Conservation (phyloP, 2,888 invertebrate species). For the Flexamia atlantica region DNA sequence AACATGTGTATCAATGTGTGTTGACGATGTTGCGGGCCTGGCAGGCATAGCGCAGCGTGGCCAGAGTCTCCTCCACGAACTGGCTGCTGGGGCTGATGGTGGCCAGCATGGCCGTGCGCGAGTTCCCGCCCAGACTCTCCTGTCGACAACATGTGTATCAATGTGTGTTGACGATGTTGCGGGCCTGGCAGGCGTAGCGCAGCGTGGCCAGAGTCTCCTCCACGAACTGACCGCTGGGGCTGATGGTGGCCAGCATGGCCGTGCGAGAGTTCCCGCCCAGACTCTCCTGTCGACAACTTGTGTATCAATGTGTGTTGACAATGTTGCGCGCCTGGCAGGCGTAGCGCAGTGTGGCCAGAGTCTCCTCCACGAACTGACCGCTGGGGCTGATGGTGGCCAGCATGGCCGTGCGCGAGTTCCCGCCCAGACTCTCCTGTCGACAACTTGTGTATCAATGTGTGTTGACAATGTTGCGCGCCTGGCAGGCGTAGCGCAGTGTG, state of each 20-base stretch:
- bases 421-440: slow-evolving; percentile 85
- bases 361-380: slow-evolving; percentile 84
- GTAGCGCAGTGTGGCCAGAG: slow-evolving; percentile 87
- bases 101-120: slow-evolving; percentile 88
- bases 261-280: slow-evolving; percentile 89
- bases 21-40: slow-evolving; percentile 88
- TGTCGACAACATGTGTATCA: slow-evolving; percentile 71
- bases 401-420: slow-evolving; percentile 89
- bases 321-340: slow-evolving; percentile 87
- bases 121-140: slow-evolving; percentile 90
- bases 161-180: slow-evolving; percentile 85
- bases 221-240: slow-evolving; percentile 83
- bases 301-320: slow-evolving; percentile 78
- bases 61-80: slow-evolving; percentile 86
- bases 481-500: slow-evolving; percentile 87
- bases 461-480: slow-evolving; percentile 78
- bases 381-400: slow-evolving; percentile 89
- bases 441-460: neutral
- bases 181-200: slow-evolving; percentile 86
- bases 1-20: slow-evolving; percentile 70
- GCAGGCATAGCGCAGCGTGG: slow-evolving; percentile 88
- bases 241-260: slow-evolving; percentile 89
- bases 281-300: slow-evolving; percentile 79
- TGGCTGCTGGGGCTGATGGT: slow-evolving; percentile 86
- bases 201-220: slow-evolving; percentile 90